phyloP scores from a whole-genome alignment of 2,797 vertebrate genomes.

The Paramormyrops hopkinsi region DNA sequence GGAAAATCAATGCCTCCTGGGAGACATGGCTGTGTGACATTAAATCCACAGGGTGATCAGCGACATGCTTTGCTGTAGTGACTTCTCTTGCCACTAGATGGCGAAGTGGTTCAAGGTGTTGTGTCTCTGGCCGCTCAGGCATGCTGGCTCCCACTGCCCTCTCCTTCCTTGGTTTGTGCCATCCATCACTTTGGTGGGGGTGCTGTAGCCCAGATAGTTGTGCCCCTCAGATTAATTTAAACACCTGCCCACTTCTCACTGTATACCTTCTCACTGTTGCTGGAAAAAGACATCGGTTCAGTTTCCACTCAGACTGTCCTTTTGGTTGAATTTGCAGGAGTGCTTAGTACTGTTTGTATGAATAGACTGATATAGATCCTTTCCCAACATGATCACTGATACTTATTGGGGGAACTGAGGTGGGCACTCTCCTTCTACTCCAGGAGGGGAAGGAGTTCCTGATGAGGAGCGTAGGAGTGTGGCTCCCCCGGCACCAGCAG shows the following conservation, averaged over 20 bases:
- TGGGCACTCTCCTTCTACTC: not conserved
- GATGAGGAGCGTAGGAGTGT: slow-evolving; percentile 62
- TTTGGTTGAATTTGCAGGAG: not conserved
- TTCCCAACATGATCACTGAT: not conserved
- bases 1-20: not conserved
- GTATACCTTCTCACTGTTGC: not conserved
- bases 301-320: not conserved
- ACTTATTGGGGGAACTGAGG: not conserved
- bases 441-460: slow-evolving; percentile 71
- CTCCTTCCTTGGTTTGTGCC: not conserved
- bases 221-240: not conserved
- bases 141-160: not conserved
- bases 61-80: not conserved
- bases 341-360: not conserved
- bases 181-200: not conserved
- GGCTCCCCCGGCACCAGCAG: slow-evolving; percentile 62
- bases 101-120: slow-evolving; percentile 28
- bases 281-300: not conserved
- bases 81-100: slow-evolving; percentile 24
- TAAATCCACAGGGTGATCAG: not conserved
- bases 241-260: not conserved
- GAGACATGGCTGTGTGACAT: not conserved
- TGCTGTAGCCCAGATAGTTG: not conserved
- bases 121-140: not conserved
- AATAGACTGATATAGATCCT: not conserved